These are phyloP conservation scores for Erebia ligea DNA, from an alignment of 2,888 invertebrate genomes.

Conservation along the genomic window DNA sequence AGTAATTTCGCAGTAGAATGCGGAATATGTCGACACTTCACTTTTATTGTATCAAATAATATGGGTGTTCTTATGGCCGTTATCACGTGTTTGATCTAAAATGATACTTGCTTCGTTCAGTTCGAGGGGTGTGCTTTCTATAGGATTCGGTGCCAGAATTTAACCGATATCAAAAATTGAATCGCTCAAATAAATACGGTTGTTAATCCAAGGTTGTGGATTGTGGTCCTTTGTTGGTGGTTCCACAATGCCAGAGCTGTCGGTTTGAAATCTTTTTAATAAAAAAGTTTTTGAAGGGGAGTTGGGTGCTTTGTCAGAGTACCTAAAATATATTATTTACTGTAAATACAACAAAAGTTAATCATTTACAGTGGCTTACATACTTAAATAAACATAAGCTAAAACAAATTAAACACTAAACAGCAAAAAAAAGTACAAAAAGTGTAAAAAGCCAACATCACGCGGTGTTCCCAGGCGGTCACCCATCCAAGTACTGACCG, in stretches of 20 bases:
- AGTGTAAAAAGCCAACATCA: constrained; percentile 54
- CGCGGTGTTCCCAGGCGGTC: constrained; percentile 63
- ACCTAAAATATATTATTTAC: background rate
- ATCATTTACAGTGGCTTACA: background rate
- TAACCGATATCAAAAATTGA: constrained; percentile 52
- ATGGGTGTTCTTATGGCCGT: constrained; percentile 82
- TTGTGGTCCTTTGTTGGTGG: constrained; percentile 48
- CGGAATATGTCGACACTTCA: constrained; percentile 83
- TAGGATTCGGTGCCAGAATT: constrained; percentile 54
- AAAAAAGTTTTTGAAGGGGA: constrained; percentile 25
- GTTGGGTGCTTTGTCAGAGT: background rate
- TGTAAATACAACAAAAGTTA: background rate
- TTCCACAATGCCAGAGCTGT: constrained; percentile 45
- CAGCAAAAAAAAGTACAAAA: background rate
- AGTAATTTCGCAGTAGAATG: constrained; percentile 74
- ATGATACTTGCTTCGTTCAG: constrained; percentile 75
- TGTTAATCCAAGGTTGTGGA: constrained; percentile 48
- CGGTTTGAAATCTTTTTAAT: constrained; percentile 31
- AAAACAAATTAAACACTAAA: background rate
- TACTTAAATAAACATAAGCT: background rate
- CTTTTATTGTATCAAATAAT: constrained; percentile 84
- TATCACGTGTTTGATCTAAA: constrained; percentile 84
- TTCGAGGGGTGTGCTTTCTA: constrained; percentile 59
- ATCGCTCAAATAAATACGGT: constrained; percentile 52
- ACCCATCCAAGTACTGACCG: constrained; percentile 63